phyloP scores from a whole-genome alignment of 2,888 invertebrate genomes.

The Ornithoptera priamus region DNA sequence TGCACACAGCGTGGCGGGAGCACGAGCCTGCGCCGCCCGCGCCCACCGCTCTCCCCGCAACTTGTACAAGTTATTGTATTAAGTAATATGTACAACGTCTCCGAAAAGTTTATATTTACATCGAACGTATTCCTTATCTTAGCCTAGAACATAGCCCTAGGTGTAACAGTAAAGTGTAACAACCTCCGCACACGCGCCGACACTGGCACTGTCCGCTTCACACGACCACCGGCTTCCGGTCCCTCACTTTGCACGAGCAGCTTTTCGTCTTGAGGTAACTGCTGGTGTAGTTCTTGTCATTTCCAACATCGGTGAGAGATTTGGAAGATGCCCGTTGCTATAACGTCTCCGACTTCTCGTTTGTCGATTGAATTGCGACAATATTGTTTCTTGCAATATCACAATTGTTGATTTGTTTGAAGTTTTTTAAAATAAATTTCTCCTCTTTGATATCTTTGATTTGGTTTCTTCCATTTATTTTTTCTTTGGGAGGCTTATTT shows the following conservation, averaged over 20 bases:
- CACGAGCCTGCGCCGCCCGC: constrained; percentile 55
- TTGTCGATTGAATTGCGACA: constrained; percentile 36
- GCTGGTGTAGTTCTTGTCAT: constrained; percentile 46
- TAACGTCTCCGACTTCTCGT: constrained; percentile 60
- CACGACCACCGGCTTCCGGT: constrained; percentile 66
- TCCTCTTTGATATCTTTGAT: neutral
- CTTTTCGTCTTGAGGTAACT: constrained; percentile 59
- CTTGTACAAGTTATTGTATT: constrained; percentile 35
- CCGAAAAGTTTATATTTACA: constrained; percentile 56
- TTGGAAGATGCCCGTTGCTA: constrained; percentile 68
- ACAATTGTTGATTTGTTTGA: constrained; percentile 34
- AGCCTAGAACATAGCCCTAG: constrained; percentile 41
- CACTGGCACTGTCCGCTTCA: constrained; percentile 36
- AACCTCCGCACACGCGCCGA: neutral
- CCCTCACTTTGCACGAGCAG: constrained; percentile 68
- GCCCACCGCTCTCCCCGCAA: constrained; percentile 62
- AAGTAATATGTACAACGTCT: constrained; percentile 36
- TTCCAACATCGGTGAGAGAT: constrained; percentile 57
- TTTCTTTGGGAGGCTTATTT: constrained; percentile 42
- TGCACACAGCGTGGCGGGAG: too few relatives aligned
- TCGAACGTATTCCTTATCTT: constrained; percentile 34
- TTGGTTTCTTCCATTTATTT: constrained; percentile 38
- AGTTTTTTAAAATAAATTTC: constrained; percentile 11
- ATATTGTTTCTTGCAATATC: constrained; percentile 23
- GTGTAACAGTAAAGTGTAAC: neutral